A percentile compares a stretch with the other conserved stretches of the same genome.
phyloP scores from a whole-genome alignment of 2,113 vertebrate genomes.

The Stigmatopora argus region DNA sequence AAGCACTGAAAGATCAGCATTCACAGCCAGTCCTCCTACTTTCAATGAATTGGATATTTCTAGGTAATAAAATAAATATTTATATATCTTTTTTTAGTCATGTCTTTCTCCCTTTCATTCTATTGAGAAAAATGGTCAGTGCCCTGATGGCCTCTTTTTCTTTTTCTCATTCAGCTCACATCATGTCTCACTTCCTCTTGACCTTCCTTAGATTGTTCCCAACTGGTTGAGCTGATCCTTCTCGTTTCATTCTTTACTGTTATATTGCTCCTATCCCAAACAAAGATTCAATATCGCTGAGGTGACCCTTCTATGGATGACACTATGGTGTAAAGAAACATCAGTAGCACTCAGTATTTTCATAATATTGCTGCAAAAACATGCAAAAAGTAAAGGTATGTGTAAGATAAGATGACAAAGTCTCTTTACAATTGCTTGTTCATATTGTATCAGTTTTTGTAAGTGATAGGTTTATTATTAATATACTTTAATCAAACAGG shows the following conservation, averaged over 20 bases:
- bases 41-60: no score
- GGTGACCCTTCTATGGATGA: constrained; percentile 3
- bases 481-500: no score
- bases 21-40: no score
- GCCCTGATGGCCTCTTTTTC: background rate
- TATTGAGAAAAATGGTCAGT: constrained; percentile 21
- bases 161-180: constrained; percentile 22
- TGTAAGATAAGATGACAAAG: no score
- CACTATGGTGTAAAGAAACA: background rate
- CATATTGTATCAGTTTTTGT: background rate
- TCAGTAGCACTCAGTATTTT: background rate
- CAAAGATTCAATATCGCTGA: background rate
- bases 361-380: background rate
- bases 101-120: constrained; percentile 14
- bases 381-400: background rate
- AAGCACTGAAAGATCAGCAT: no score
- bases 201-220: constrained; percentile 19
- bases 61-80: constrained; percentile 59
- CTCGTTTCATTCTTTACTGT: background rate
- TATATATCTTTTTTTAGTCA: constrained; percentile 24
- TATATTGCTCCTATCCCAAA: background rate
- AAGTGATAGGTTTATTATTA: no score
- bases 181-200: constrained; percentile 6
- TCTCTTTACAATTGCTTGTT: no score
- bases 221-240: constrained; percentile 6